Evolutionary conservation across 2,888 invertebrate species (phyloP), one percentile per base, ranked within the genome.

Genomic region (Proisotoma minuta): DNA sequence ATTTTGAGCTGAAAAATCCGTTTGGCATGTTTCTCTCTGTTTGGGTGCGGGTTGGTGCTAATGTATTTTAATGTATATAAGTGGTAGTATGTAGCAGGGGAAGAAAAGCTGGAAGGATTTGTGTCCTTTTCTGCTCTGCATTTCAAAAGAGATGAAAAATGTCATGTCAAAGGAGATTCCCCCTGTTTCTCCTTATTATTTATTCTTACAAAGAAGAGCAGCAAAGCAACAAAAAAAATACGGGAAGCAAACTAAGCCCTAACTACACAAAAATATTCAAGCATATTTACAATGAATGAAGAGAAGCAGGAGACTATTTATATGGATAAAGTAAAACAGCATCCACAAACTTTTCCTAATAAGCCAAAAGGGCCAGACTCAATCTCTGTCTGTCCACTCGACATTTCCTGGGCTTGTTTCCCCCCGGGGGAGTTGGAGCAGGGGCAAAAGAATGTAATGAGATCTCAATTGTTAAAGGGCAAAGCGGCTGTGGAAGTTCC

Each of bases 131-230:
- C 53, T 51, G 15, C 24, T 51, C 53, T 56, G 56, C 39, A 56
- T 56, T 64, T 64, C 64, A 60, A 58, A 63, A 43, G 52, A 12
- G 49, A 54, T 58, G 58, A 61, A 63, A 63, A 63, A 63, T 63
- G 63, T 63, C 63, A 63, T 34, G 63, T 54, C 63, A 63, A 59
- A 63, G 43, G 23, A 22, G 49, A 49, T 49, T 15, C 23, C 49
- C 23, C 49, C 23, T 23, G 10, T 24, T 49, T 4, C 8, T 34
- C 8, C 34, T 10, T 34, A 34, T 34, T 34, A 34, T 34, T 34
- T 34, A 34, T 34, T 34, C 34, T 34, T 15, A 10, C 34, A 34
- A 8, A 34, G 34, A 34, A 34, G 15, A 34, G 34, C 8, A 34
- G 34, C 8, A 8, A 34, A 34, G 34, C 15, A 10, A 34, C 34